Conservation (phyloP, 2,797 vertebrate species). For the Rhadinocentrus ornatus region DNA sequence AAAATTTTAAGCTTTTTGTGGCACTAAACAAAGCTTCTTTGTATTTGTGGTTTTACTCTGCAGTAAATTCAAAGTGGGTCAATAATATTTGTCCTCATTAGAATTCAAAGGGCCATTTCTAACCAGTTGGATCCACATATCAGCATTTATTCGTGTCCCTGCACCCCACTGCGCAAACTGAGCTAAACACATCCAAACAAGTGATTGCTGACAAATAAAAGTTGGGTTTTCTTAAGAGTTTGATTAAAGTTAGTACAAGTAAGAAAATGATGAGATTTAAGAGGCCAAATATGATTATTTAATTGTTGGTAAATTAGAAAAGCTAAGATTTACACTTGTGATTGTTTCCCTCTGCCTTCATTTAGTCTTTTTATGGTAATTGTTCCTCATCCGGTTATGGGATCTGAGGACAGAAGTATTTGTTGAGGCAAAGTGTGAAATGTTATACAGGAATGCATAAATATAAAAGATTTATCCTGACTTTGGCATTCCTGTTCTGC, state of each 20-base stretch:
- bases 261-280: background rate
- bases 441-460: background rate
- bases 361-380: background rate
- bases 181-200: conserved; percentile 4
- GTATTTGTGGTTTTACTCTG: conserved; percentile 19
- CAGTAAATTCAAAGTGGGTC: conserved; percentile 14
- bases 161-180: background rate
- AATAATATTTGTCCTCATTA: conserved; percentile 11
- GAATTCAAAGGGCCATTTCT: conserved; percentile 15
- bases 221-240: background rate
- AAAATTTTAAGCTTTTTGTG: conserved; percentile 17
- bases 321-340: background rate
- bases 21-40: conserved; percentile 43
- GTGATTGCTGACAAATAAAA: background rate
- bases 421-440: background rate
- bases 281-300: background rate
- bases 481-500: background rate
- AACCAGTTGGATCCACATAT: background rate
- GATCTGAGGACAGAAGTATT: background rate
- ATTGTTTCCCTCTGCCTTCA: background rate
- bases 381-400: background rate
- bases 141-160: background rate
- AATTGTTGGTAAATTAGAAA: background rate
- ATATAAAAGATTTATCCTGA: background rate
- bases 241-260: background rate